Evolutionary conservation across 1,140 invertebrate genomes (phyloP).

Genomic region (Philopotamus ludificatus): DNA sequence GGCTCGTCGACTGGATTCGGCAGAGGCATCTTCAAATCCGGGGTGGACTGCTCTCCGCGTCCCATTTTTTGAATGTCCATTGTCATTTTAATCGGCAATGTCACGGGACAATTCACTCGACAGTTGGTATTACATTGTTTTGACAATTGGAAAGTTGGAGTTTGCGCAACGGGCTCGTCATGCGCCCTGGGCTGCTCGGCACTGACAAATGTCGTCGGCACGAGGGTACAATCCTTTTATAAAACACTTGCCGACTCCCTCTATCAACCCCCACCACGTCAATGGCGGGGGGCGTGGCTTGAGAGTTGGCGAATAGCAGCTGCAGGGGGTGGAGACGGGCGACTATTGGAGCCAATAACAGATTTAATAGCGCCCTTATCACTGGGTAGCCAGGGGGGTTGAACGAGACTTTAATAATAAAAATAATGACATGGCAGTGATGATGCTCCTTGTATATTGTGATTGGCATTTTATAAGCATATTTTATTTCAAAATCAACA

Average conservation of each 20-base stretch:
- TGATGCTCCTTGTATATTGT: constrained; percentile 24
- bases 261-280: constrained; percentile 5
- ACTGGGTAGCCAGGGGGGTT: constrained; percentile 21
- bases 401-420: constrained; percentile 36
- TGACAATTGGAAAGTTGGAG: neutral
- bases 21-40: constrained; percentile 43
- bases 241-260: neutral
- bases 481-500: too few relatives aligned
- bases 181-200: neutral
- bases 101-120: neutral
- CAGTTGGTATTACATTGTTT: neutral
- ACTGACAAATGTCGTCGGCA: constrained; percentile 33
- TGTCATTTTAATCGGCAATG: constrained; percentile 49
- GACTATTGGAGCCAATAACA: constrained; percentile 38
- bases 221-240: constrained; percentile 17
- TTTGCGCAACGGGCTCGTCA: constrained; percentile 23
- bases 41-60: constrained; percentile 52
- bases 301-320: constrained; percentile 47
- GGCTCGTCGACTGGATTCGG: constrained; percentile 27
- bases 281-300: constrained; percentile 46
- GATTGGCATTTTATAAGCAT: too few relatives aligned
- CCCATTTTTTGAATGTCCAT: constrained; percentile 58
- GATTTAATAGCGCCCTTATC: constrained; percentile 35
- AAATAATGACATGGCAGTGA: constrained; percentile 39
- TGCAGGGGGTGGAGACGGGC: constrained; percentile 42